Evolutionary conservation across 2,888 invertebrate genomes (phyloP).

Genomic region (Linnaemya vulpina): DNA sequence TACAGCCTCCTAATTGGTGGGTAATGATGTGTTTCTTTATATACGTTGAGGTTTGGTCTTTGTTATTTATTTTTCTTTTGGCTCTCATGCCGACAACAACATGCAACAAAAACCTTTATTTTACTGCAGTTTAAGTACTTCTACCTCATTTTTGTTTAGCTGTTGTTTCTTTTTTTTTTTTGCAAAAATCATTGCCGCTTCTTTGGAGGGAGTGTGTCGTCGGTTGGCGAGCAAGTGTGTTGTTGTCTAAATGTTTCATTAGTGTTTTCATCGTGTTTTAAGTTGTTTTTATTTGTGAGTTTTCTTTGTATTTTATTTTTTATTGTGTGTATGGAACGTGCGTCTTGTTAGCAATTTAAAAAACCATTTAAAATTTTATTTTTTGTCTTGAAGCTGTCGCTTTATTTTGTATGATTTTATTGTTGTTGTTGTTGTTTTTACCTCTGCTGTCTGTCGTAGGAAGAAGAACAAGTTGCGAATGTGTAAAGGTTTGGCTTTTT

Average conservation of each 20-base stretch:
- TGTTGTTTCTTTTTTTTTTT: no score
- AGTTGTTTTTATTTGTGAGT: slow-evolving; percentile 37
- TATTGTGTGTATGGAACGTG: slow-evolving; percentile 70
- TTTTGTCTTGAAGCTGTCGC: slow-evolving; percentile 42
- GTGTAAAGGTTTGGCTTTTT: slow-evolving; percentile 48
- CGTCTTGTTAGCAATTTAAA: slow-evolving; percentile 73
- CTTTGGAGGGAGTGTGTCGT: slow-evolving; percentile 46
- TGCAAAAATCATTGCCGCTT: slow-evolving; percentile 13
- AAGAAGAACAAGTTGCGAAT: slow-evolving; percentile 49
- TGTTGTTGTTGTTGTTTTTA: slow-evolving; percentile 7
- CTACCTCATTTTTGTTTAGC: slow-evolving; percentile 10
- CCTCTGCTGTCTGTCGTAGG: slow-evolving; percentile 18
- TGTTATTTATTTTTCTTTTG: no score
- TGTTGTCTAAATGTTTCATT: slow-evolving; percentile 73
- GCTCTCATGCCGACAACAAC: slow-evolving; percentile 48
- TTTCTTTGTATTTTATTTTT: slow-evolving; percentile 7
- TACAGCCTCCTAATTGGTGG: slow-evolving; percentile 73
- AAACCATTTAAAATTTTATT: slow-evolving; percentile 61
- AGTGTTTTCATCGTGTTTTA: slow-evolving; percentile 70
- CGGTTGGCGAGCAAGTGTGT: slow-evolving; percentile 45
- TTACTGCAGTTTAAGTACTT: not conserved
- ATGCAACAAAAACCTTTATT: slow-evolving; percentile 2
- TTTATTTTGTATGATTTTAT: slow-evolving; percentile 45
- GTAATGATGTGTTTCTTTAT: slow-evolving; percentile 74
- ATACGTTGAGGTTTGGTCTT: slow-evolving; percentile 45